Evolutionary conservation across 2,888 invertebrate genomes (phyloP).

Genomic region (Escarpia spicata): DNA sequence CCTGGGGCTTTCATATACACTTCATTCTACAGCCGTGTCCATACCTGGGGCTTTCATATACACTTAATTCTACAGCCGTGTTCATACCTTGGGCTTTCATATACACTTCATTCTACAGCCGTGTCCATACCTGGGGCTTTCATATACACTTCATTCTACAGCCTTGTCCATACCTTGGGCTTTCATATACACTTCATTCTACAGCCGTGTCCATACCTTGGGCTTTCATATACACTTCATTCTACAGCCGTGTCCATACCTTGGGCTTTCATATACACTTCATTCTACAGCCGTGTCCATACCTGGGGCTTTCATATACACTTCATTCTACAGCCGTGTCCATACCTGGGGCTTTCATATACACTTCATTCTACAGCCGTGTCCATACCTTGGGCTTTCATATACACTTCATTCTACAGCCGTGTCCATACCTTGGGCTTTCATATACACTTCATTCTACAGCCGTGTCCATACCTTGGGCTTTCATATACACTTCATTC

Average conservation of each 20-base stretch:
- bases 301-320: not conserved
- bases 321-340: too few species aligned
- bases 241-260: too few species aligned
- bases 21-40: not conserved
- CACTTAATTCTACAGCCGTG: too few species aligned
- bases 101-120: not conserved
- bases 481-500: too few species aligned
- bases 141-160: too few species aligned
- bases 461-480: not conserved
- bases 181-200: not conserved
- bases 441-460: not conserved
- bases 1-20: not conserved
- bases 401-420: too few species aligned
- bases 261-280: not conserved
- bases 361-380: not conserved
- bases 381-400: not conserved
- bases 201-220: not conserved
- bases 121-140: not conserved
- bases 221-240: not conserved
- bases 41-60: not conserved
- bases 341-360: too few species aligned
- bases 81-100: too few species aligned
- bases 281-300: not conserved
- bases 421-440: too few species aligned
- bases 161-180: too few species aligned